Conservation (phyloP, 2,113 vertebrate genomes). For the Eulemur macaco region DNA sequence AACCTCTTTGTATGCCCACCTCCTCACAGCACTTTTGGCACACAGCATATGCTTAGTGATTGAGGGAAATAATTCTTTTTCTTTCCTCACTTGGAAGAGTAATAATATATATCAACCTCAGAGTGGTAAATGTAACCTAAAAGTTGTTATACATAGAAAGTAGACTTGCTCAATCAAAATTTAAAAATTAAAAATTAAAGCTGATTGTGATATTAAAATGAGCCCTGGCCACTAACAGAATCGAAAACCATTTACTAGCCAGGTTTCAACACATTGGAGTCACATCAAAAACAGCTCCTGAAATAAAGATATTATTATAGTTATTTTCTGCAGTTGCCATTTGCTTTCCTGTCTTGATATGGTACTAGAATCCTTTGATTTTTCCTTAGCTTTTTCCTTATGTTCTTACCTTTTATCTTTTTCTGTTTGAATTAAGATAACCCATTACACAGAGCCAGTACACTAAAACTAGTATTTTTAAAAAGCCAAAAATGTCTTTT, state of each 20-base stretch:
- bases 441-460: background rate
- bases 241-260: background rate
- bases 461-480: background rate
- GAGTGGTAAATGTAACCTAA: background rate
- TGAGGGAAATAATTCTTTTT: background rate
- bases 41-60: background rate
- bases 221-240: background rate
- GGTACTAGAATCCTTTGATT: background rate
- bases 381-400: background rate
- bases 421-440: background rate
- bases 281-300: background rate
- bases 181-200: background rate
- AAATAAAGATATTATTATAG: background rate
- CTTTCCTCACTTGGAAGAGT: background rate
- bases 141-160: background rate
- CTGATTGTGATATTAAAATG: background rate
- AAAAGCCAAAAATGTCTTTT: background rate
- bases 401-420: background rate
- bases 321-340: background rate
- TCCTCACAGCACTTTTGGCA: background rate
- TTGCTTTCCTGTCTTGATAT: background rate
- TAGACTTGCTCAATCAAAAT: background rate
- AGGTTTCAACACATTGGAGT: background rate
- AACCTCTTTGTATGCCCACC: background rate
- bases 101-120: background rate